phyloP scores from a whole-genome alignment of 2,888 invertebrate genomes.

The Limulus polyphemus region DNA sequence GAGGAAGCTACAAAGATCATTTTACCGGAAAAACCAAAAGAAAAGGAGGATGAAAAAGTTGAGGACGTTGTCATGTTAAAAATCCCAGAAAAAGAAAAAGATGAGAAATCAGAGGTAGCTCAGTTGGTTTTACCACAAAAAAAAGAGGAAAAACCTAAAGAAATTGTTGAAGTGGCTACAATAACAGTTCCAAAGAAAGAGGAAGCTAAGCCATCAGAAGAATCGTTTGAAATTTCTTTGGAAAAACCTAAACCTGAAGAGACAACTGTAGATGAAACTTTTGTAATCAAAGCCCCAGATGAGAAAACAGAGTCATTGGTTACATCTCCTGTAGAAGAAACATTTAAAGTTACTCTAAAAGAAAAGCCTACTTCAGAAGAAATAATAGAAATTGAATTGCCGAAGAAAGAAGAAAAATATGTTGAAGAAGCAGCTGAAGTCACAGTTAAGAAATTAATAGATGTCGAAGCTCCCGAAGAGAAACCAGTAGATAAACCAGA shows the following conservation, averaged over 20 bases:
- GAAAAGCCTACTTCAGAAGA: constrained; percentile 1
- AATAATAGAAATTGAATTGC: neutral
- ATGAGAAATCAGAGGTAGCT: constrained; percentile 1
- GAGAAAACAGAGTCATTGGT: neutral
- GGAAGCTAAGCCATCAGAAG: constrained; percentile 40
- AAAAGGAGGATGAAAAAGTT: constrained; percentile 5
- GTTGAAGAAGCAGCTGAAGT: constrained; percentile 22
- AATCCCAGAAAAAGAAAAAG: constrained; percentile 5
- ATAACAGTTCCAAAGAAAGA: constrained; percentile 3
- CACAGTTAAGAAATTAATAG: constrained; percentile 24
- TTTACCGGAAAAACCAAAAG: neutral
- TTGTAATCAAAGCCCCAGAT: neutral
- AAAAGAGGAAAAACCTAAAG: constrained; percentile 13
- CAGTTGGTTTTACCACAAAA: constrained; percentile 1
- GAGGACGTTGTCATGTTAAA: constrained; percentile 5
- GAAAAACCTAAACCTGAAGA: neutral
- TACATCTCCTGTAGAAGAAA: neutral
- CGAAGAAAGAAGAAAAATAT: constrained; percentile 4
- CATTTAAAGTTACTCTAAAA: neutral
- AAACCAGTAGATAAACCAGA: neutral
- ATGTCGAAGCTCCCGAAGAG: constrained; percentile 22
- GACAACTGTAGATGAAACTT: neutral
- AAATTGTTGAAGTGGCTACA: constrained; percentile 5
- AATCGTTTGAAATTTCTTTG: constrained; percentile 2
- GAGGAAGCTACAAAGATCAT: constrained; percentile 3